Evolutionary conservation across 2,888 invertebrate genomes (phyloP).

Genomic region (Leucophenga maculata): DNA sequence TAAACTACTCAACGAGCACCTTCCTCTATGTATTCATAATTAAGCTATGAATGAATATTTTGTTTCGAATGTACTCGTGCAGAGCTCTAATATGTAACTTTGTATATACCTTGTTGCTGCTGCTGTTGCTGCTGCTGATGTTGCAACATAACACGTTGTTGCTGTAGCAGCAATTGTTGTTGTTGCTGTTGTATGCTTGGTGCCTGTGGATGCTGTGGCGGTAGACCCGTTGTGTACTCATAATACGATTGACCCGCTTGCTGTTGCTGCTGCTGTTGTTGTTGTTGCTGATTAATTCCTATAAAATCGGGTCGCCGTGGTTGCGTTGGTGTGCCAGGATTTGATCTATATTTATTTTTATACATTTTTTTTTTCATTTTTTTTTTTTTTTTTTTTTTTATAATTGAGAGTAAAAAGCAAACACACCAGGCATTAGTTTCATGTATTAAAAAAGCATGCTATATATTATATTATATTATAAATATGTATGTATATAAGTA

Average conservation of each 20-base stretch:
- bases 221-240: constrained; percentile 70
- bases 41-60: background rate
- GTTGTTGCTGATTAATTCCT: constrained; percentile 75
- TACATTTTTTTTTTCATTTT: background rate
- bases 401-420: background rate
- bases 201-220: constrained; percentile 71
- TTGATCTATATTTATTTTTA: constrained; percentile 78
- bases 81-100: no score
- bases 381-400: background rate
- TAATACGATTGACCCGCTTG: constrained; percentile 71
- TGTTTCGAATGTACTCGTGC: no score
- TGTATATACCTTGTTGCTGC: constrained; percentile 61
- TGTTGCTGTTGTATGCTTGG: constrained; percentile 71
- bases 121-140: constrained; percentile 57
- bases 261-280: constrained; percentile 61
- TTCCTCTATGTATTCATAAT: background rate
- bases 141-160: constrained; percentile 66
- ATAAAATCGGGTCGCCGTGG: constrained; percentile 91
- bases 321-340: constrained; percentile 93
- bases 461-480: background rate
- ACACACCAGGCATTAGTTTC: background rate
- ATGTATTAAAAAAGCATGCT: background rate
- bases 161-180: constrained; percentile 69
- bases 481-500: background rate
- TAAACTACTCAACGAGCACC: no score